phyloP scores from a whole-genome alignment of 2,113 vertebrate genomes.

The Calyptomena viridis region DNA sequence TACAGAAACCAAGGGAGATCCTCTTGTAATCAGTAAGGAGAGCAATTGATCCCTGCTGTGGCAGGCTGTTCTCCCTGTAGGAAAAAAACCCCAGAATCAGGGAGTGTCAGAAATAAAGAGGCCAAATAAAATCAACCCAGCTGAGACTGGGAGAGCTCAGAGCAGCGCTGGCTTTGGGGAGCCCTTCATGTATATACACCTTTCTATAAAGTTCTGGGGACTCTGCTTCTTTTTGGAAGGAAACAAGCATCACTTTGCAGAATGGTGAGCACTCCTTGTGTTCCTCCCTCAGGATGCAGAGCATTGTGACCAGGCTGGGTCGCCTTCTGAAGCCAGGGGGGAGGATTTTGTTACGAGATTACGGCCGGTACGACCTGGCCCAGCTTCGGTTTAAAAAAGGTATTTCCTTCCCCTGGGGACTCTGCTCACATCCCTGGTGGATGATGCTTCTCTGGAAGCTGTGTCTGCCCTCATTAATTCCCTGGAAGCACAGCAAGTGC shows the following conservation, averaged over 20 bases:
- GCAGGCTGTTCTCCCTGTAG: not conserved
- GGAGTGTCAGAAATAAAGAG: not conserved
- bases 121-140: not conserved
- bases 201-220: not conserved
- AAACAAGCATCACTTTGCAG: not conserved
- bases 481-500: not conserved
- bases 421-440: not conserved
- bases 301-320: conserved; percentile 78
- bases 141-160: not conserved
- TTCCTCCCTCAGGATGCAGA: conserved; percentile 82
- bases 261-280: not conserved
- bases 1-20: not conserved
- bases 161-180: not conserved
- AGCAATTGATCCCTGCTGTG: not conserved
- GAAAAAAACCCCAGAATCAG: not conserved
- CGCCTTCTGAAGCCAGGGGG: conserved; percentile 89
- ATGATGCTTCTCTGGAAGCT: not conserved
- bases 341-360: conserved; percentile 90
- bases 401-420: conserved; percentile 5
- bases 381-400: conserved; percentile 98
- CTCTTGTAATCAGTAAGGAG: not conserved
- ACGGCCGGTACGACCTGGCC: conserved; percentile 95
- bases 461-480: not conserved
- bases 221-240: not conserved
- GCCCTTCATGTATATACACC: not conserved